Base-by-base conservation (phyloP, 1,140 invertebrate genomes). In the Bombus confusus region DNA sequence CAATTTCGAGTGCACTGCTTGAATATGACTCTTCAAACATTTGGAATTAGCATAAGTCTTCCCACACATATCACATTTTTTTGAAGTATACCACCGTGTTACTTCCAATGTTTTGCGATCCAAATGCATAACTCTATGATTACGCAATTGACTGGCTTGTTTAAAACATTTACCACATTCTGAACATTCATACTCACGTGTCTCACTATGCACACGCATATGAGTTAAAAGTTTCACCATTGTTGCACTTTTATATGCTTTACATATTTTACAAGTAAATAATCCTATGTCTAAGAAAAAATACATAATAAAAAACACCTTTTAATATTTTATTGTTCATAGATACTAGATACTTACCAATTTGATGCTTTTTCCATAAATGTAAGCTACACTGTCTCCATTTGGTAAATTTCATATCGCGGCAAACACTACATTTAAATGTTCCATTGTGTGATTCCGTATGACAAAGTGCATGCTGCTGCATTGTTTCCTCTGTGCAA, bases 1-100 rank as follows among this genome's bases (percentile, higher is more conserved):
- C 31, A 97, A 94, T 91, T 98, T 97, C 43, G 97, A 97, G 91
- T 98, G 98, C 3, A 98, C 97, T 3, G 96, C 96, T 92, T 98
- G 96, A 22, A 97, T 96, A 85, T 98, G 98, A 92, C 97, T 97
- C 74, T 97, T 97, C 12, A 98, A 93, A 89, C 97, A 97, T 92
- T 98, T 97, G 8, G 96, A 96, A 89, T 97, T 97, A 0, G 97
- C 96, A 93, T 98, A 97, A 62, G 95, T 96, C 62, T 97, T 96
- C 34, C 96, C 95, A 91, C 97, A 98, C 43, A 97, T 96, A 72
- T 96, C 95, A 92, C 97, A 98, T n/a, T 96, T 95, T 90, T 97
- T 97, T 41, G 96, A 96, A 1, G 96, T 96, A 90, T 96, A 97
- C 96, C 96, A 96, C 68, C 95, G 93, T 73, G 95, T 93, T 73